Conservation (phyloP, 2,113 vertebrate species). For the Microcebus ravelobensis region DNA sequence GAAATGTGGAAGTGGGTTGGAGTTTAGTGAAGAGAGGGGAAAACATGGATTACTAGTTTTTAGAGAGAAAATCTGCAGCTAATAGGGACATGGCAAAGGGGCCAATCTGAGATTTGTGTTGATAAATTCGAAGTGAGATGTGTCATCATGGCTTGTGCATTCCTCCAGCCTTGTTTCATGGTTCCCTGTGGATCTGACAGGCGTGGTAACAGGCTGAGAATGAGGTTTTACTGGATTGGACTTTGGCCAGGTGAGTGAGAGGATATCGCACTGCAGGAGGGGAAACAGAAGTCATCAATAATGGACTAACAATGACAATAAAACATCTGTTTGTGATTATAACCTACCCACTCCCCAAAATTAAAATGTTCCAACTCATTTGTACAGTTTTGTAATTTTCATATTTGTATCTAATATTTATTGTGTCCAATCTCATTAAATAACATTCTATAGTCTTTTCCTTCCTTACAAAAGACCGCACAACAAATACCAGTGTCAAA, state of each 20-base stretch:
- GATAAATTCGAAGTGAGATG: not conserved
- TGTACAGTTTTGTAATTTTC: not conserved
- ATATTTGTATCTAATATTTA: not conserved
- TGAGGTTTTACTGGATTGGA: not conserved
- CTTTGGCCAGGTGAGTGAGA: not conserved
- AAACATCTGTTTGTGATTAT: not conserved
- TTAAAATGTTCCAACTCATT: not conserved
- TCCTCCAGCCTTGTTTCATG: not conserved
- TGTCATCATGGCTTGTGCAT: not conserved
- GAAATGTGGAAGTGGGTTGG: not conserved
- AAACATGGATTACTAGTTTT: not conserved
- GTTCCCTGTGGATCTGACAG: not conserved
- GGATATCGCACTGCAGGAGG: not conserved
- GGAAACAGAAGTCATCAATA: not conserved
- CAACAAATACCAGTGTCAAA: too few species aligned
- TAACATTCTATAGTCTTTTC: not conserved
- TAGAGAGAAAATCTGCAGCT: not conserved
- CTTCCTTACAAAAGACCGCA: too few species aligned
- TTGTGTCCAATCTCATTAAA: not conserved
- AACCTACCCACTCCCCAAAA: not conserved
- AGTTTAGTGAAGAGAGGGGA: not conserved
- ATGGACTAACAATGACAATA: not conserved
- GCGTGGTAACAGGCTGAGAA: not conserved
- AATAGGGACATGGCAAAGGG: not conserved
- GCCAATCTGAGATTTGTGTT: too few species aligned